Base-by-base conservation (phyloP, 2,888 invertebrate genomes). In the Polia nebulosa region DNA sequence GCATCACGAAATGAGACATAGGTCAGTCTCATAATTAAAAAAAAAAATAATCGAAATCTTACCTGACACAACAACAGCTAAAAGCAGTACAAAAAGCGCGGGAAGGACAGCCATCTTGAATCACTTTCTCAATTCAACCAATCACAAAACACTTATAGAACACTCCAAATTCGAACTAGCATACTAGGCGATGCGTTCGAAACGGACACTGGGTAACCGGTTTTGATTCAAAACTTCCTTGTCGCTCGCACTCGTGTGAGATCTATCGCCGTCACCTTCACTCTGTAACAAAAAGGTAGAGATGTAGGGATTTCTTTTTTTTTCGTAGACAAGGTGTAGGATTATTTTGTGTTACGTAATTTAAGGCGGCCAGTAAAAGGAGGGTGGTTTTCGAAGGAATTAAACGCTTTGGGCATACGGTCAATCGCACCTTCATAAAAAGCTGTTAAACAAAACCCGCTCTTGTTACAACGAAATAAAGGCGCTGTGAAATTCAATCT, bases 241-340 rank as follows among this genome's bases (percentile, higher is more conserved):
- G 88, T 80, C 88, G 76, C 86, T 89, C 87, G 57, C 87, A 81
- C 90, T 73, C 61, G 73, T 53, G 57, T 29, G 20, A 51, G 53
- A 66, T 63, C 39, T 66, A 61, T 79, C 36, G 83, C 71, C 67
- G 73, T 88, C 91, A 85, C 87, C 86, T 81, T 93, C 91, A 78
- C 89, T 89, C 94, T 94, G 94, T 81, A 94, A 94, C 94, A 94
- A 94, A 94, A 93, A 92, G 78, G 82, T 73, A 89, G 86, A 86
- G 89, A 88, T 89, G 86, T 91, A 70, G 32, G 52, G 59, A 51
- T 80, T 67, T 82, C 44, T 76, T 80, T 69, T 70, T 61, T 83
- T 81, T 81, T 77, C 71, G 52, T 82, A 70, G 63, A 45, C 51
- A 88, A 88, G 81, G 78, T 72, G 76, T 75, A 76, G 77, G 80